A percentile compares a stretch with the other conserved stretches of the same genome.
These are phyloP conservation scores for Corythucha ciliata DNA, from an alignment of 2,888 invertebrate genomes.

Conservation along the genomic window DNA sequence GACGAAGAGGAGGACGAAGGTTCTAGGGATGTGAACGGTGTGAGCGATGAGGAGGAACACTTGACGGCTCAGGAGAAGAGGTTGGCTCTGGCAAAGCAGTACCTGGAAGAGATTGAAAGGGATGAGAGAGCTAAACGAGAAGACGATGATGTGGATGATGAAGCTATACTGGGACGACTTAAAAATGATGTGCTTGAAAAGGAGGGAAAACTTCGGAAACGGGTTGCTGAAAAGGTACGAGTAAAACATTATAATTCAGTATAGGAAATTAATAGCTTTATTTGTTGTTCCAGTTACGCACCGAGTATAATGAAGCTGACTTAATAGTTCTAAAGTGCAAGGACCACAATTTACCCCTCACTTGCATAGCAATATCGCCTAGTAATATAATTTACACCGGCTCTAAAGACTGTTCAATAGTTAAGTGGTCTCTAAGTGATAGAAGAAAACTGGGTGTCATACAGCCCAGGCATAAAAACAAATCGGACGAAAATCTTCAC, in stretches of 20 bases:
- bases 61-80: slow-evolving; percentile 88
- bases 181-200: slow-evolving; percentile 79
- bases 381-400: slow-evolving; percentile 69
- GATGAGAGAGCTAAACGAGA: slow-evolving; percentile 64
- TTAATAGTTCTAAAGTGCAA: slow-evolving; percentile 56
- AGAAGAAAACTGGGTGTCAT: slow-evolving; percentile 51
- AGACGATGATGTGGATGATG: slow-evolving; percentile 52
- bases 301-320: slow-evolving; percentile 27
- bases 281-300: slow-evolving; percentile 31
- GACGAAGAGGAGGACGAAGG: slow-evolving; percentile 51
- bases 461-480: slow-evolving; percentile 36
- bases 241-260: neutral
- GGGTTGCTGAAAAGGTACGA: no score
- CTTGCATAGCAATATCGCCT: slow-evolving; percentile 66
- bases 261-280: neutral
- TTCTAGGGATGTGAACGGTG: slow-evolving; percentile 38
- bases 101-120: slow-evolving; percentile 74
- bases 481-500: slow-evolving; percentile 41
- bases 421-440: slow-evolving; percentile 55
- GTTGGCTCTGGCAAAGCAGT: slow-evolving; percentile 77
- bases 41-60: slow-evolving; percentile 38
- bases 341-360: slow-evolving; percentile 68
- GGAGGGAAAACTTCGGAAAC: slow-evolving; percentile 65
- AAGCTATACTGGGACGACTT: slow-evolving; percentile 62
- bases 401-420: slow-evolving; percentile 76